These are phyloP conservation scores for Scophthalmus maximus DNA, from an alignment of 2,113 vertebrate genomes.

Conservation along the genomic window DNA sequence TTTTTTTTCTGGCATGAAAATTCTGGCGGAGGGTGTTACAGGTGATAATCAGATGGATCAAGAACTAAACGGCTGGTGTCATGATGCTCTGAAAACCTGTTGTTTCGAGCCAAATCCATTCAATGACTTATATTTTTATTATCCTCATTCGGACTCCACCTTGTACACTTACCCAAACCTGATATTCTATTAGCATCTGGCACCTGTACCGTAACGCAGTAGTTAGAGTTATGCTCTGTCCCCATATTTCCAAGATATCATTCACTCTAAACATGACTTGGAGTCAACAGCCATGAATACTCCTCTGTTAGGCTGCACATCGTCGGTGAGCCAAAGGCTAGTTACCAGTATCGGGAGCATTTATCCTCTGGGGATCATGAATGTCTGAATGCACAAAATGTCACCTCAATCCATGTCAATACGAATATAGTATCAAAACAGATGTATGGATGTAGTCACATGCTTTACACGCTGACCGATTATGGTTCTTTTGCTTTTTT, in stretches of 20 bases:
- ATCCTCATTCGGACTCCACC: constrained; percentile 1
- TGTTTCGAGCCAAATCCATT: constrained; percentile 17
- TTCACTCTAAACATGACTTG: not conserved
- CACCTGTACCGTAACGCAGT: too few species aligned
- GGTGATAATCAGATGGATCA: not conserved
- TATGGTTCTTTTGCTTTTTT: constrained; percentile 34
- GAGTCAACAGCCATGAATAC: too few species aligned
- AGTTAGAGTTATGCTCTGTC: not conserved
- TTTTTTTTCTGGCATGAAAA: not conserved
- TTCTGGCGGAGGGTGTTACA: not conserved
- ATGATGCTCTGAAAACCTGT: not conserved
- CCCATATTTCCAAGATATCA: not conserved
- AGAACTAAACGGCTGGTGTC: not conserved
- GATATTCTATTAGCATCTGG: constrained; percentile 1
- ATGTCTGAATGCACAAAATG: too few species aligned
- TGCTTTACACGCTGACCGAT: too few species aligned
- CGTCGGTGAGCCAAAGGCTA: not conserved
- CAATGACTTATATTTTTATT: not conserved
- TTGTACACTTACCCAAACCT: not conserved
- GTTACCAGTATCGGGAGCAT: too few species aligned
- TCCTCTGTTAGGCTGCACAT: not conserved
- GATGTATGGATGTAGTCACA: too few species aligned
- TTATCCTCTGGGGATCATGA: too few species aligned
- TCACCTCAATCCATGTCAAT: too few species aligned
- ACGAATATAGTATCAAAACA: too few species aligned